Percentiles rank a stretch among this genome's conserved stretches.
These are phyloP conservation scores for Agrenia bidenticulata DNA, from an alignment of 2,888 invertebrate genomes.

Conservation along the genomic window DNA sequence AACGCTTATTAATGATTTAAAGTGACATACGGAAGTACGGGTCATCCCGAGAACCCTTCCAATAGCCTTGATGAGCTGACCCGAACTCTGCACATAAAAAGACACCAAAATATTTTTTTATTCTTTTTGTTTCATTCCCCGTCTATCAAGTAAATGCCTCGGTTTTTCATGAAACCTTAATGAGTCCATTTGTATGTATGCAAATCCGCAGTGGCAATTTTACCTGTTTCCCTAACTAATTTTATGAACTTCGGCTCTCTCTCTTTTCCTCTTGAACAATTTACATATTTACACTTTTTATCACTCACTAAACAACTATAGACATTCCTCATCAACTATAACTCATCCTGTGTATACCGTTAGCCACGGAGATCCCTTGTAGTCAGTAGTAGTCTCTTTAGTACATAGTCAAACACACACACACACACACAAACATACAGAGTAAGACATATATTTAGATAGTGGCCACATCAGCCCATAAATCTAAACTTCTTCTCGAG, in stretches of 20 bases:
- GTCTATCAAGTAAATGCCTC: too few relatives aligned
- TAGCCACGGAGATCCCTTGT: too few relatives aligned
- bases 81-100: constrained; percentile 36
- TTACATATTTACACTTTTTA: constrained; percentile 6
- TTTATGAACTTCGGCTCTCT: too few relatives aligned
- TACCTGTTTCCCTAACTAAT: too few relatives aligned
- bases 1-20: neutral
- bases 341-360: too few relatives aligned
- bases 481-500: neutral
- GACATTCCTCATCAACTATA: too few relatives aligned
- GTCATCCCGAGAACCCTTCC: constrained; percentile 50
- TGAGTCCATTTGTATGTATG: constrained; percentile 21
- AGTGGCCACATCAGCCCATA: neutral
- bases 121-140: neutral
- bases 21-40: constrained; percentile 49
- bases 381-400: neutral
- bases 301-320: neutral
- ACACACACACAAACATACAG: too few relatives aligned
- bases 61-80: constrained; percentile 42
- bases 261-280: too few relatives aligned
- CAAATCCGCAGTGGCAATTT: constrained; percentile 6
- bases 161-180: too few relatives aligned
- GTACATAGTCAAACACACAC: neutral
- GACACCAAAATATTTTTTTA: neutral
- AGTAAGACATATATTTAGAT: neutral